Conservation (phyloP, 2,888 invertebrate genomes). For the Drosophila quinaria region DNA sequence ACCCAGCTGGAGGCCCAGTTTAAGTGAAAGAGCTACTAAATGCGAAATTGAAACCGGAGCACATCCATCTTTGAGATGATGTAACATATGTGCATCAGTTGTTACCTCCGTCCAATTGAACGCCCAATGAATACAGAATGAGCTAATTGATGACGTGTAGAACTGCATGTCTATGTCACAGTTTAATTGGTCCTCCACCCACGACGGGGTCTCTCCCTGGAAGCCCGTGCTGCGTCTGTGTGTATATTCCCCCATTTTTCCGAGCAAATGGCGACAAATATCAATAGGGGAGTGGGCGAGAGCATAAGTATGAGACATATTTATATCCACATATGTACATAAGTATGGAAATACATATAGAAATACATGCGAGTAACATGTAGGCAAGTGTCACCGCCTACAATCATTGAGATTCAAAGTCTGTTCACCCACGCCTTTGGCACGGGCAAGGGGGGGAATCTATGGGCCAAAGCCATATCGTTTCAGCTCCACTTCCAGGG, state of each 20-base stretch:
- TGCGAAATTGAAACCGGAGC: constrained; percentile 26
- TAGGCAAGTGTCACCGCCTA: constrained; percentile 34
- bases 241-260: neutral
- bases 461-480: neutral
- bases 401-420: constrained; percentile 62
- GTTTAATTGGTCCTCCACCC: constrained; percentile 69
- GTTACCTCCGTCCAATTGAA: constrained; percentile 36
- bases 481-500: constrained; percentile 50
- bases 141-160: constrained; percentile 70
- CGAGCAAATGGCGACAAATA: constrained; percentile 42
- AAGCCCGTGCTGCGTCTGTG: constrained; percentile 36
- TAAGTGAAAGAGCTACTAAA: constrained; percentile 48
- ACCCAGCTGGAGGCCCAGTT: constrained; percentile 43
- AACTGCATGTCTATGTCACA: constrained; percentile 57
- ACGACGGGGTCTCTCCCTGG: constrained; percentile 2
- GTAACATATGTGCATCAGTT: constrained; percentile 49
- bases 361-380: constrained; percentile 8
- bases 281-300: constrained; percentile 40
- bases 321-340: constrained; percentile 21
- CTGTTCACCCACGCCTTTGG: constrained; percentile 21
- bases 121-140: constrained; percentile 62
- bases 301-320: constrained; percentile 40
- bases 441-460: neutral
- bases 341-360: constrained; percentile 4
- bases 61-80: constrained; percentile 23